Evolutionary conservation across 1,140 invertebrate species (phyloP), one percentile per base, ranked within the genome.

Genomic region (Caenorhabditis briggsae): DNA sequence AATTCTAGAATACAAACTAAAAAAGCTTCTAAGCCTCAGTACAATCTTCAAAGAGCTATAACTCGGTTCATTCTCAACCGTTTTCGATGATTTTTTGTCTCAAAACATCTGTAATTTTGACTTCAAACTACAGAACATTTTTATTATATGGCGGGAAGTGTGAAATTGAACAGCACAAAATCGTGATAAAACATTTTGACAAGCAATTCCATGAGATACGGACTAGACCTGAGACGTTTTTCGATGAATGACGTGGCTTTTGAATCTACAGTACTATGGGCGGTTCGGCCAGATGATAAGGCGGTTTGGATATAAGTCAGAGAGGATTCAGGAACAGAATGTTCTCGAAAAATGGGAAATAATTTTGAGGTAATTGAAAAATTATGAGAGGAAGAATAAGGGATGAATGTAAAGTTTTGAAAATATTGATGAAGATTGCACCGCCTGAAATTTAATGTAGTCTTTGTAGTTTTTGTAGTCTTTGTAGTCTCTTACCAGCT

Each of bases 161-260:
- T 55, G 58, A 89, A 89, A 43, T 87, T 89, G 56, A 89, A 89
- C 14, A 84, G n/a, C 2, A 59, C 25, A 83, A 85, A 89, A 82
- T 89, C 89, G 14, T 82, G 58, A 86, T 89, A 89, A 55, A 85
- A 90, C 89, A 89, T 90, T 82, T 89, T 58, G 14, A 89, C 74
- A 43, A 89, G 33, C 46, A 82, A 89, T 85, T 89, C 89, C 82
- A 90, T 87, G 18, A 89, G 64, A 83, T 88, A 89, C 18, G 89
- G 86, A 55, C 78, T 84, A 16, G 83, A 87, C 14, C 41, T 43
- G 23, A 89, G 82, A 18, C 89, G 53, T 61, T 90, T 65, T 61
- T 88, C 89, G 11, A 83, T 64, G 43, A 89, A 89, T 58, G 33
- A 14, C 23, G 89, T 53, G 14, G 89, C 89, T 59, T 90, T 86